Percentiles rank a stretch among this genome's conserved stretches.
Evolutionary conservation across 2,888 invertebrate species (phyloP).

Genomic region (Caenorhabditis drosophilae): DNA sequence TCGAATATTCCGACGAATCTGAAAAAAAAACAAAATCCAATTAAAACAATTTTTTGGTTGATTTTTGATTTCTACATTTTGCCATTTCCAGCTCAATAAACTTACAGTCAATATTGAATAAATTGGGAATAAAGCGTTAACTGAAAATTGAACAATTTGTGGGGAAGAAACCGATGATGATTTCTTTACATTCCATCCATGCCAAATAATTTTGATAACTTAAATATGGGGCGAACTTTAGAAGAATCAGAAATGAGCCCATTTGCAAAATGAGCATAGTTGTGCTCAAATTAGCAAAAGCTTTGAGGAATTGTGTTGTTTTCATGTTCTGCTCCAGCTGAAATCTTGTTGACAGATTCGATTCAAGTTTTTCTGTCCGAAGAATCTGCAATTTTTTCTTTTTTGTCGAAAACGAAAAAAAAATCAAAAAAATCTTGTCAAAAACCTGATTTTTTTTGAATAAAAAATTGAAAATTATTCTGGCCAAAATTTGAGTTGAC

Average conservation of each 20-base stretch:
- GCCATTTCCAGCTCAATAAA: slow-evolving; percentile 1
- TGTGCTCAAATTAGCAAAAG: slow-evolving; percentile 22
- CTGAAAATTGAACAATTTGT: slow-evolving; percentile 6
- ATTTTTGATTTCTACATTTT: neutral
- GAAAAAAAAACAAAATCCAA: neutral
- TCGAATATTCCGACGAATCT: slow-evolving; percentile 9
- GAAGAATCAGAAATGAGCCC: neutral
- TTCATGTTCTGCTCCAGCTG: slow-evolving; percentile 22
- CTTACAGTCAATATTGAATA: slow-evolving; percentile 13
- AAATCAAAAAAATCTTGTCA: too few relatives aligned
- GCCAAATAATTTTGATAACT: slow-evolving; percentile 8
- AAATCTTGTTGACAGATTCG: slow-evolving; percentile 11
- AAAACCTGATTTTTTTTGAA: neutral
- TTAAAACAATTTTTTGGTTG: neutral
- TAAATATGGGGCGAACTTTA: neutral
- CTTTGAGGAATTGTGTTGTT: slow-evolving; percentile 15
- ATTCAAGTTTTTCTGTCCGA: neutral
- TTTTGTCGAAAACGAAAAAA: neutral
- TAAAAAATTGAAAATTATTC: slow-evolving; percentile 8
- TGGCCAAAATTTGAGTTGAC: slow-evolving; percentile 8
- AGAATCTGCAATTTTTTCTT: slow-evolving; percentile 1
- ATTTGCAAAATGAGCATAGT: slow-evolving; percentile 3
- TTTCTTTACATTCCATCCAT: slow-evolving; percentile 15
- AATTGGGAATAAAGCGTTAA: slow-evolving; percentile 14
- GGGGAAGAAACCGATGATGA: neutral